Evolutionary conservation across 2,888 invertebrate species (phyloP), one percentile per base, ranked within the genome.

Genomic region (Hirtodrosophila duncani): DNA sequence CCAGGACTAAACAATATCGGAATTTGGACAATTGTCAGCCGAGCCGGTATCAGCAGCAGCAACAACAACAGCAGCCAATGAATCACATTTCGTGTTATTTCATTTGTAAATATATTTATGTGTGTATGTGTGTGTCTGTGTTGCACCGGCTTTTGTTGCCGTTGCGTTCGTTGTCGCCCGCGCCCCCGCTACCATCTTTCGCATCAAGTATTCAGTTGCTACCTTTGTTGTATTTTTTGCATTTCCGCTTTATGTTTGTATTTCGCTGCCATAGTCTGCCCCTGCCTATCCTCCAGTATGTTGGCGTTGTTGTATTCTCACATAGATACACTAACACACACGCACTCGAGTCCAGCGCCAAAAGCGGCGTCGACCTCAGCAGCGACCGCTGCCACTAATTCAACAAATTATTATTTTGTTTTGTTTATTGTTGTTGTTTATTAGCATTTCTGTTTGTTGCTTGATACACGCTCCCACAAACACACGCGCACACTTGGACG

Each of bases 121-220:
- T 37, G 21, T 46, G 11, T 36, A 24, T 43, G 29, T 42, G 27
- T 66, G 34, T 55, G 70, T 49, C 63, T 66, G 59, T 63, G 69
- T 59, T 67, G 74, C 70, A 71, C 80, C 80, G 79, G 79, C 77
- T 81, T 68, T 61, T 70, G 67, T 69, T 74, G 69, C 72, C 71
- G 59, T 53, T 51, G 49, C 27, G 48, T 36, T 13, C 34, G 37
- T 36, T 49, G 65, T 36, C 37, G 58, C 30, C 49, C 45, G n/a
- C 59, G 49, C 65, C 29, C 62, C 21, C 33, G 9, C 46, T 57
- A 39, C 51, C 63, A 52, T 52, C 39, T n/a, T n/a, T n/a, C n/a
- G n/a, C n/a, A n/a, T n/a, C n/a, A n/a, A n/a, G n/a, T n/a, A n/a
- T n/a, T 37, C 41, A 30, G 48, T 58, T 65, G 50, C 65, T 68